Percentiles rank a stretch among this genome's conserved stretches.
phyloP scores from a whole-genome alignment of 1,140 invertebrate genomes.

The Harlomillsia oculata region DNA sequence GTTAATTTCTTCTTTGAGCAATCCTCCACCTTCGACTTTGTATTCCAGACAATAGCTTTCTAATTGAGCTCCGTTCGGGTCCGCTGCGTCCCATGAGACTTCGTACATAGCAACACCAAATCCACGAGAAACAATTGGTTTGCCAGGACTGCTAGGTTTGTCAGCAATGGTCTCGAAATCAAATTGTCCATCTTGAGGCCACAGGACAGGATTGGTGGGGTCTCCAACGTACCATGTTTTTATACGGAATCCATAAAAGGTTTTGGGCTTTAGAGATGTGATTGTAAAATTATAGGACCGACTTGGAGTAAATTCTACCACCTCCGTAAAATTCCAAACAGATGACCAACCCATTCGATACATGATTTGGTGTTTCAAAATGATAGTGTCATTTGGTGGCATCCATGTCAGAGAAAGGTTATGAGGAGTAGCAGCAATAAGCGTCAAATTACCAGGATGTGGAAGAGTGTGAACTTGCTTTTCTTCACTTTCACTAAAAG shows the following conservation, averaged over 20 bases:
- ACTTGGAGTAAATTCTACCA: conserved; percentile 21
- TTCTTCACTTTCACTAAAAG: conserved; percentile 53
- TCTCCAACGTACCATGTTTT: conserved; percentile 52
- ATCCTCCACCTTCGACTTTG: conserved; percentile 4
- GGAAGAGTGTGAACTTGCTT: conserved; percentile 56
- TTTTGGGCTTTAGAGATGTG: conserved; percentile 54
- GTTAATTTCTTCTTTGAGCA: neutral
- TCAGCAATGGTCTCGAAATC: conserved; percentile 52
- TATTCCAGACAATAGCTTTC: conserved; percentile 53
- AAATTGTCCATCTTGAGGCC: conserved; percentile 57
- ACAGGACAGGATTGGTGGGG: conserved; percentile 51
- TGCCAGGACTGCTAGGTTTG: conserved; percentile 54
- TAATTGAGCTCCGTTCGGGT: conserved; percentile 55
- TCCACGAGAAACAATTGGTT: conserved; percentile 51
- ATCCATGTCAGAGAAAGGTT: conserved; percentile 55
- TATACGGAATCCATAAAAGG: conserved; percentile 62
- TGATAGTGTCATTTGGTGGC: conserved; percentile 40
- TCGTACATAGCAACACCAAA: conserved; percentile 56
- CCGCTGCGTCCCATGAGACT: conserved; percentile 58
- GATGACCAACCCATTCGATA: conserved; percentile 16
- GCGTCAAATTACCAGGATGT: conserved; percentile 52
- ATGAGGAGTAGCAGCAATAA: conserved; percentile 48
- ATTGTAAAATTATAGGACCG: conserved; percentile 23
- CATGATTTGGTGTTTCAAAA: conserved; percentile 24
- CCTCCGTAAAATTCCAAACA: conserved; percentile 20